Conservation (phyloP, 2,888 invertebrate genomes). For the Sarcophaga carnaria region DNA sequence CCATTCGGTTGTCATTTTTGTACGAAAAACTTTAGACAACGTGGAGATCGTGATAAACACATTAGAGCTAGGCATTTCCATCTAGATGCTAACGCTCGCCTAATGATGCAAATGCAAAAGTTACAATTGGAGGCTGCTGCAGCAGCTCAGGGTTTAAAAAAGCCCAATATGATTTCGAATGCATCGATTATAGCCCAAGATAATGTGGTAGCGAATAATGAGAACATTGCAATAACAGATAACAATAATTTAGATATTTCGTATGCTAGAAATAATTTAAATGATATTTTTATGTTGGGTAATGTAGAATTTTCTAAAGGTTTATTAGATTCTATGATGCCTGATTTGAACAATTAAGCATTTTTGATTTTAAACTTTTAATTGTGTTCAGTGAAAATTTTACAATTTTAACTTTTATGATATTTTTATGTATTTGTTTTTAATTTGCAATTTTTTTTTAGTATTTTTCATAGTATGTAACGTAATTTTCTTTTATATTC, state of each 20-base stretch:
- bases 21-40: constrained; percentile 83
- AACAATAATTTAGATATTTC: not conserved
- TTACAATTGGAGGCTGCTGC: constrained; percentile 79
- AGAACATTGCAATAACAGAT: constrained; percentile 39
- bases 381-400: not conserved
- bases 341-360: constrained; percentile 64
- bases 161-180: constrained; percentile 31
- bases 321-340: constrained; percentile 75
- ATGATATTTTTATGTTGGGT: constrained; percentile 74
- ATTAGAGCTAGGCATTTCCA: constrained; percentile 83
- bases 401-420: not conserved
- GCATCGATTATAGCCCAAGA: constrained; percentile 18
- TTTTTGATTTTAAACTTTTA: constrained; percentile 25
- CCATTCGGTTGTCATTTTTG: constrained; percentile 84
- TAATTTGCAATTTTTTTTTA: not conserved
- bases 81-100: constrained; percentile 78
- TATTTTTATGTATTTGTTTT: not conserved
- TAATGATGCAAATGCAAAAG: constrained; percentile 81
- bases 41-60: constrained; percentile 84
- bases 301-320: constrained; percentile 76
- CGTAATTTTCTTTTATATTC: too few relatives aligned
- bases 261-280: constrained; percentile 54
- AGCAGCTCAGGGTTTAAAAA: constrained; percentile 60
- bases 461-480: too few relatives aligned
- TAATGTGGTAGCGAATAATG: constrained; percentile 23